Evolutionary conservation across 2,113 vertebrate genomes (phyloP).

Genomic region (Grammomys surdaster): DNA sequence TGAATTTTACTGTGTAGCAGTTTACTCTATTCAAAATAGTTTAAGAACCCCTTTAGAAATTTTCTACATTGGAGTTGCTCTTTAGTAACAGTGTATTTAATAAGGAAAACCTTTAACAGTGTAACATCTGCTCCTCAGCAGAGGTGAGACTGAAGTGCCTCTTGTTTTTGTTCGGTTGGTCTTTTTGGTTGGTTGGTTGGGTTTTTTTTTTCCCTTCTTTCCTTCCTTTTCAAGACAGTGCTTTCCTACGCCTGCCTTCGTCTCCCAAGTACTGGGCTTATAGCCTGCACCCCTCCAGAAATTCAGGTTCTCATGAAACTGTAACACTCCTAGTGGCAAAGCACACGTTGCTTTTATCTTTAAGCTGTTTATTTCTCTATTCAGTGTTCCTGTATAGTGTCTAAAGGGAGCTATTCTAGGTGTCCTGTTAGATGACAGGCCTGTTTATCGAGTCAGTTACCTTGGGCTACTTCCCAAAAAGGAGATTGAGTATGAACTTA

Average conservation of each 20-base stretch:
- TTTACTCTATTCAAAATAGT: not conserved
- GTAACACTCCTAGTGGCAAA: not conserved
- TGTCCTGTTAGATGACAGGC: constrained; percentile 4
- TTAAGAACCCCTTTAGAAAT: not conserved
- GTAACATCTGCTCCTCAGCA: not conserved
- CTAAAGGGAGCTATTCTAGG: constrained; percentile 47
- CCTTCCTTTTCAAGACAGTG: not conserved
- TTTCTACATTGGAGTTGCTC: constrained; percentile 5
- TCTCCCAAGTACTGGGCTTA: not conserved
- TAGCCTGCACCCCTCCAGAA: not conserved
- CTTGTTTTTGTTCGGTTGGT: not conserved
- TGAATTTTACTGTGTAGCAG: not conserved
- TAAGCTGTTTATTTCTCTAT: constrained; percentile 67
- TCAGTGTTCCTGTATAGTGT: constrained; percentile 11
- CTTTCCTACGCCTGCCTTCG: not conserved
- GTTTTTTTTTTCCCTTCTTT: not conserved
- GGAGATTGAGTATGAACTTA: not conserved
- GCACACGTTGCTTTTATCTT: not conserved
- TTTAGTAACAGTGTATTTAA: constrained; percentile 47
- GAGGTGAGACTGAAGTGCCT: not conserved
- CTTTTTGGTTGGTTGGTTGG: not conserved
- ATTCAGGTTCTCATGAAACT: not conserved
- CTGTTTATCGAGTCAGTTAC: constrained; percentile 35
- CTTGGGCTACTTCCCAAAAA: not conserved
- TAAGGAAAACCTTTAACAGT: constrained; percentile 29